phyloP scores from a whole-genome alignment of 2,888 invertebrate genomes.

The Caenorhabditis sp. region DNA sequence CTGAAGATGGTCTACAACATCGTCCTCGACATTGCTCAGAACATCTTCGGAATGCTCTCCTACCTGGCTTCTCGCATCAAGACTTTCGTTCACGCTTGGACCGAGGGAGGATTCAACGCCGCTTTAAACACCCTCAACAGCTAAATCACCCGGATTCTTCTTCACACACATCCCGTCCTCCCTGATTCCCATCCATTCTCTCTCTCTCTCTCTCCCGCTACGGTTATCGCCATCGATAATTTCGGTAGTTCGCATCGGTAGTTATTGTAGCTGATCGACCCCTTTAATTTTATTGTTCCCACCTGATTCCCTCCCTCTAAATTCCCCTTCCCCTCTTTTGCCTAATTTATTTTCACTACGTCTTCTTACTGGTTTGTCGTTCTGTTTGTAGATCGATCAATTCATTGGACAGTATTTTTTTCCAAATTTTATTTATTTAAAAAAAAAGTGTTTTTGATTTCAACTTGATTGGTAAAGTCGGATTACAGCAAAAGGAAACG shows the following conservation, averaged over 20 bases:
- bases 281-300: background rate
- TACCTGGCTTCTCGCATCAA: background rate
- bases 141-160: background rate
- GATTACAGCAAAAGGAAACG: no score
- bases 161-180: background rate
- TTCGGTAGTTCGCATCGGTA: constrained; percentile 14
- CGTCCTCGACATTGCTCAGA: constrained; percentile 8
- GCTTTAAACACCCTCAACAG: constrained; percentile 49
- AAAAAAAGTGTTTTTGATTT: background rate
- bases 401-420: constrained; percentile 20
- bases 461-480: no score
- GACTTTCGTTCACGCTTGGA: constrained; percentile 20
- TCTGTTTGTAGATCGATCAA: constrained; percentile 3
- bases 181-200: constrained; percentile 1
- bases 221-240: constrained; percentile 44
- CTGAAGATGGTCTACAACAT: constrained; percentile 54
- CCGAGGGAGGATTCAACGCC: constrained; percentile 43
- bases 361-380: constrained; percentile 47
- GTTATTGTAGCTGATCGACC: constrained; percentile 16
- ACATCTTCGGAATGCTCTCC: background rate
- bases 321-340: background rate
- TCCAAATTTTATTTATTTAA: background rate
- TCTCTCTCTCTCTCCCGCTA: constrained; percentile 20
- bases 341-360: constrained; percentile 55
- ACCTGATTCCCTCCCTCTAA: background rate